Base-by-base conservation (phyloP, 2,113 vertebrate species). In the Caretta caretta region DNA sequence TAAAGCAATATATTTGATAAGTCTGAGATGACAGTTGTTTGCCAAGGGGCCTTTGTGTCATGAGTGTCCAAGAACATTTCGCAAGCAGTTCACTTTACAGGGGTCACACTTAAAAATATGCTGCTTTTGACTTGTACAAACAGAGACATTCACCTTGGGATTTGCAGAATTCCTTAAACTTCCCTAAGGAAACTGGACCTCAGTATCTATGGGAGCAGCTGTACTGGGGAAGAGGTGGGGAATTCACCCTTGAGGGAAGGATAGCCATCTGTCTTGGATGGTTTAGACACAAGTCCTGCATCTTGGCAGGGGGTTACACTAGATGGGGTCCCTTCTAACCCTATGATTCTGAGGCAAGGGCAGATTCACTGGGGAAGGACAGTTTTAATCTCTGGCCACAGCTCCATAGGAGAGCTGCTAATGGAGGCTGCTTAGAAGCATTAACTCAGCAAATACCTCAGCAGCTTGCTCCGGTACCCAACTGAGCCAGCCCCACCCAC, bases 11-110 rank as follows among this genome's bases (percentile, higher is more conserved):
- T 31, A 31, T 62, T 31, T 62, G 57, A 31, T 31, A 62, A 62
- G 29, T 29, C 13, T 62, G 25, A 62, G 27, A 31, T 29, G 2
- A 62, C 57, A 62, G 57, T 31, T 62, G 57, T 54, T 54, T 54
- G 53, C 53, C 53, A 20, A 22, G 20, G 53, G 27, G 11, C 5
- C 57, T 62, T 62, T 14, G 27, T 62, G 27, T 62, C 57, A 62
- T 29, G 25, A 29, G 11, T 35, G 8, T 11, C 42, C 10, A 49
- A 22, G 65, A 5, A 0, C 1, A 75, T 48, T 10, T 19, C 53
- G 1, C 29, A 38, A n/a, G 16, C 12, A 49, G n/a, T 24, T 38
- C 4, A 48, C 6, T 14, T 0, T 2, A 29, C 0, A 48, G 27
- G 53, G 16, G 54, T 51, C 0, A 0, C 35, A 25, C 42, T 46